These are phyloP conservation scores for Bolinopsis microptera DNA, from an alignment of 37 sponge, comb jelly and placozoan genomes.

Conservation along the genomic window DNA sequence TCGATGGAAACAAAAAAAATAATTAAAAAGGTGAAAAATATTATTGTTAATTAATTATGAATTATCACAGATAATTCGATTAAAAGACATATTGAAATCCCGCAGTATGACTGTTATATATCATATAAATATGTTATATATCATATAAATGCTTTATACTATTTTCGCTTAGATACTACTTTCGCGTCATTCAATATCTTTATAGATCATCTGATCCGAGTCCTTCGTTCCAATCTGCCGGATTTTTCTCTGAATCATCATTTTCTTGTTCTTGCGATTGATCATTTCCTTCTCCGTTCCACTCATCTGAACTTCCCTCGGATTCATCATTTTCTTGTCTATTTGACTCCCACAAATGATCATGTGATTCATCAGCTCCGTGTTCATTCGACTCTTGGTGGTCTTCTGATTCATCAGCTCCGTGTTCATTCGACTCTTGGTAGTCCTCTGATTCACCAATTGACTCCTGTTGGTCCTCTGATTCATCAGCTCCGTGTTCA, in stretches of 20 bases:
- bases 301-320: neutral
- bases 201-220: too few species aligned
- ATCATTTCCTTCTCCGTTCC: neutral
- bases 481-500: neutral
- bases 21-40: too few species aligned
- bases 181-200: too few species aligned
- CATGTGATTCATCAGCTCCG: neutral
- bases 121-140: too few species aligned
- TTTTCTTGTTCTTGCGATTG: neutral
- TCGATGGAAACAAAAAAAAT: too few species aligned
- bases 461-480: neutral
- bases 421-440: neutral
- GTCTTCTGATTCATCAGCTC: neutral
- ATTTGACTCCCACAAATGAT: too few species aligned
- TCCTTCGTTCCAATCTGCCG: neutral
- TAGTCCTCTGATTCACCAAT: neutral
- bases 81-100: too few species aligned
- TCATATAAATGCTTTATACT: too few species aligned
- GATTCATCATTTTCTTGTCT: neutral
- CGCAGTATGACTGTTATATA: too few species aligned
- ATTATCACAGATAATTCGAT: too few species aligned
- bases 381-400: neutral
- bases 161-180: too few species aligned
- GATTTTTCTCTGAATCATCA: neutral
- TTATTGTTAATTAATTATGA: too few species aligned